Percentiles rank a stretch among this genome's conserved stretches.
These are phyloP conservation scores for Cairina moschata DNA, from an alignment of 2,113 vertebrate genomes.

Conservation along the genomic window DNA sequence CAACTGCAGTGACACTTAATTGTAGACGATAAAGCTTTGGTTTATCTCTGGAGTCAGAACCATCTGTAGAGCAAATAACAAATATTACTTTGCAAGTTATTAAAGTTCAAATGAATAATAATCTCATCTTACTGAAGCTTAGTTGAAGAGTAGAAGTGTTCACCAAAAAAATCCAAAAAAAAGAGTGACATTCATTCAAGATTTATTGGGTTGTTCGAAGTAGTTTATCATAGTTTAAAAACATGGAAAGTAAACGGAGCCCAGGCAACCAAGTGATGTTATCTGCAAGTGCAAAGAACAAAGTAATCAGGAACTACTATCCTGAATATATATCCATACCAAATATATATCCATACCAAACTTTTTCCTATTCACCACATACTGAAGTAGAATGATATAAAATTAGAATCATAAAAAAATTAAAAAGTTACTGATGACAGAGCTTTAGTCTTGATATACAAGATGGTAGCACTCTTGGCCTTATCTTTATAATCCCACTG, in stretches of 20 bases:
- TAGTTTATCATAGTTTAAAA: neutral
- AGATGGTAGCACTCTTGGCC: neutral
- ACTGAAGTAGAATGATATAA: neutral
- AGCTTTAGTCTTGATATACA: neutral
- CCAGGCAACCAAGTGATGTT: neutral
- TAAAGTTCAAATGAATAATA: neutral
- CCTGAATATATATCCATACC: neutral
- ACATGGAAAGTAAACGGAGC: neutral
- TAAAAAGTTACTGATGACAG: neutral
- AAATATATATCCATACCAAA: neutral
- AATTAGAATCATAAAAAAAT: neutral
- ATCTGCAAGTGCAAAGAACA: neutral
- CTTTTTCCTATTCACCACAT: neutral
- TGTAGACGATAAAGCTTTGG: conserved; percentile 98
- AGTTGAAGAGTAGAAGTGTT: neutral
- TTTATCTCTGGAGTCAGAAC: conserved; percentile 97
- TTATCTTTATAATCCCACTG: neutral
- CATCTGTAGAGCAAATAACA: conserved; percentile 79
- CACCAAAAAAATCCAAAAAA: neutral
- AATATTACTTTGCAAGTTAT: neutral
- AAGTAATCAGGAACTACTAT: neutral
- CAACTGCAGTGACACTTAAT: conserved; percentile 95
- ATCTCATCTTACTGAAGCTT: neutral
- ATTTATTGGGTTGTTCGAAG: neutral
- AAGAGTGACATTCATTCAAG: neutral